Percentiles rank a stretch among this genome's conserved stretches.
Conservation (phyloP, 1,140 invertebrate species). For the Anthonomus grandis region DNA sequence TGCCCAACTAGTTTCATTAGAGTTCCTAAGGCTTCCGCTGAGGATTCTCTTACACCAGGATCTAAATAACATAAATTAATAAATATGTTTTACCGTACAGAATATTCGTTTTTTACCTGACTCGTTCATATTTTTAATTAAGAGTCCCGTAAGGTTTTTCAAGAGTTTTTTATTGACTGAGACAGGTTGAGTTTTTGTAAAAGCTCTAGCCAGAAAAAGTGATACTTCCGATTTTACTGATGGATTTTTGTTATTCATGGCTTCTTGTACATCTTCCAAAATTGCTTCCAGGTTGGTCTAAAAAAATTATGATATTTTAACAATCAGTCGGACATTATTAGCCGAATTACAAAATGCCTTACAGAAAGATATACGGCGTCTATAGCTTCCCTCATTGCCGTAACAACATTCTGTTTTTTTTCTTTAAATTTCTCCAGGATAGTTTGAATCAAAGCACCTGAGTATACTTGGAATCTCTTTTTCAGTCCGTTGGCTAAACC, state of each 20-base stretch:
- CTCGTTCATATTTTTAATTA: conserved; percentile 86
- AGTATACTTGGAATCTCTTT: conserved; percentile 83
- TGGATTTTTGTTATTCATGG: conserved; percentile 94
- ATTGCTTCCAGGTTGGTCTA: conserved; percentile 84
- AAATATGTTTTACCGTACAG: not conserved
- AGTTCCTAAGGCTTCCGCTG: conserved; percentile 89
- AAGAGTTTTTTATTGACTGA: conserved; percentile 89
- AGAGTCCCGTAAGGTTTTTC: conserved; percentile 75
- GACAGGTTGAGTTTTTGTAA: conserved; percentile 74
- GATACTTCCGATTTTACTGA: conserved; percentile 90
- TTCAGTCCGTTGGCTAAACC: conserved; percentile 83
- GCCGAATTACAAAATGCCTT: conserved; percentile 14
- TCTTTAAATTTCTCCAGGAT: conserved; percentile 97
- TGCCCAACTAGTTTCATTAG: conserved; percentile 92
- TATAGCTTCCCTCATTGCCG: conserved; percentile 81
- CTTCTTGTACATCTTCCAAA: conserved; percentile 77
- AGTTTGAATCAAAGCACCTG: conserved; percentile 71
- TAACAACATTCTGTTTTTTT: conserved; percentile 90
- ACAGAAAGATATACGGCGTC: conserved; percentile 85
- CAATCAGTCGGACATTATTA: too few species aligned
- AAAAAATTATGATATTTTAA: too few species aligned
- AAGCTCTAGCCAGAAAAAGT: conserved; percentile 80
- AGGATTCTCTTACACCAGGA: conserved; percentile 77
- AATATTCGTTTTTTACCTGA: conserved; percentile 54
- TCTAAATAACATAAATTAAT: conserved; percentile 54